Evolutionary conservation across 2,888 invertebrate genomes (phyloP).

Genomic region (Cyclophora punctaria): DNA sequence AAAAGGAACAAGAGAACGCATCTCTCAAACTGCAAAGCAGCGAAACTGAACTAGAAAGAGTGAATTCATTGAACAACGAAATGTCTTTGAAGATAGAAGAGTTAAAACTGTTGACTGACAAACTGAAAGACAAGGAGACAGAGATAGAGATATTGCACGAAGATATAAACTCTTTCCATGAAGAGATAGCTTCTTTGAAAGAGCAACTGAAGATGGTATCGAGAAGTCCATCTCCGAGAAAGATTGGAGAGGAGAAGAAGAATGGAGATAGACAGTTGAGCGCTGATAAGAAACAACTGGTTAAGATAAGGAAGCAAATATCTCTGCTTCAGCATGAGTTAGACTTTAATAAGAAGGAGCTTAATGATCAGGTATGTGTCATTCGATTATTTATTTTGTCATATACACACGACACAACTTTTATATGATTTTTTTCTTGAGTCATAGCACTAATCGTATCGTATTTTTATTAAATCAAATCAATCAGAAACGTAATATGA

Average conservation of each 20-base stretch:
- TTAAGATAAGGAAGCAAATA: slow-evolving; percentile 65
- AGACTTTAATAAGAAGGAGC: slow-evolving; percentile 64
- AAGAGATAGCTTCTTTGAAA: slow-evolving; percentile 63
- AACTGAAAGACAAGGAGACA: slow-evolving; percentile 68
- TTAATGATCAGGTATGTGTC: slow-evolving; percentile 59
- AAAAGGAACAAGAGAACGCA: slow-evolving; percentile 64
- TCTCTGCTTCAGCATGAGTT: slow-evolving; percentile 60
- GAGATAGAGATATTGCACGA: slow-evolving; percentile 73
- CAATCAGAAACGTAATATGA: too few species aligned
- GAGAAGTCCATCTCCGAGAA: slow-evolving; percentile 75
- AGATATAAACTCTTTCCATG: slow-evolving; percentile 66
- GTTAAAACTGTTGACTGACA: slow-evolving; percentile 51
- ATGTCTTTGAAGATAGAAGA: slow-evolving; percentile 57
- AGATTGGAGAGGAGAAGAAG: slow-evolving; percentile 68
- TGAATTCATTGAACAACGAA: slow-evolving; percentile 55
- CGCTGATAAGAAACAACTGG: slow-evolving; percentile 75
- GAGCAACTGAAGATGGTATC: slow-evolving; percentile 65
- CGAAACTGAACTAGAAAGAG: slow-evolving; percentile 51
- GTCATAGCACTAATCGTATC: too few species aligned
- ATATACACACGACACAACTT: too few species aligned
- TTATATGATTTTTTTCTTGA: too few species aligned
- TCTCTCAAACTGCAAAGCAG: slow-evolving; percentile 55
- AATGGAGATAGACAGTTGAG: slow-evolving; percentile 64
- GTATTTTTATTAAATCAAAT: too few species aligned
- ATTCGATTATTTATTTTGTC: too few species aligned